Evolutionary conservation across 1,140 invertebrate species (phyloP).

Genomic region (Bombus terrestris): DNA sequence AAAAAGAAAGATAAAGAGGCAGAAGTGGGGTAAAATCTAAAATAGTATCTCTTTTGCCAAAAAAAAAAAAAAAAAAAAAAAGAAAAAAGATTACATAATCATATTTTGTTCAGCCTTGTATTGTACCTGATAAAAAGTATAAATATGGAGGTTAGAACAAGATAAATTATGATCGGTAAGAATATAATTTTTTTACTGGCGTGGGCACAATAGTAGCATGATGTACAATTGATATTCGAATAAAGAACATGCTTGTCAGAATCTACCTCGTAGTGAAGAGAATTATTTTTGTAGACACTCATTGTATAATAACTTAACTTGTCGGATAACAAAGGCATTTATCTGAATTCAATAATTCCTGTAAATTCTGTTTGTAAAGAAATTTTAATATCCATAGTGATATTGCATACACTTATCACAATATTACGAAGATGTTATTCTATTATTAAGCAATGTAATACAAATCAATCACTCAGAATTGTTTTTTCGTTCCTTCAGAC

Average conservation of each 20-base stretch:
- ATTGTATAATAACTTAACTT: neutral
- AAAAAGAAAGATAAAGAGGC: neutral
- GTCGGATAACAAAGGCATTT: slow-evolving; percentile 5
- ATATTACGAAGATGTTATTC: neutral
- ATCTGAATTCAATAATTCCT: slow-evolving; percentile 15
- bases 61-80: neutral
- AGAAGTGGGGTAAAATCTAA: neutral
- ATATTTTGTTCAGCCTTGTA: slow-evolving; percentile 68
- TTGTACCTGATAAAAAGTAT: slow-evolving; percentile 67
- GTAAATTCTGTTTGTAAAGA: slow-evolving; percentile 2
- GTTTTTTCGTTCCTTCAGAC: neutral
- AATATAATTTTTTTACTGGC: slow-evolving; percentile 53
- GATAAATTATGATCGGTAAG: slow-evolving; percentile 49
- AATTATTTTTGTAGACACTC: slow-evolving; percentile 40
- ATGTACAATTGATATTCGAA: slow-evolving; percentile 58
- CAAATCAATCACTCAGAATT: neutral
- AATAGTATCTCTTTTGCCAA: slow-evolving; percentile 8
- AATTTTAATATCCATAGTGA: neutral
- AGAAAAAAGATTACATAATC: slow-evolving; percentile 32
- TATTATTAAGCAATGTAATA: neutral
- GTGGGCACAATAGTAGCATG: slow-evolving; percentile 47
- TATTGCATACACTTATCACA: neutral
- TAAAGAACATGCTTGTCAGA: slow-evolving; percentile 64
- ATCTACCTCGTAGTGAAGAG: slow-evolving; percentile 31
- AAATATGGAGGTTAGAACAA: slow-evolving; percentile 34